Percentiles rank a stretch among this genome's conserved stretches.
Evolutionary conservation across 2,797 vertebrate species (phyloP).

Genomic region (Lycodopsis pacificus): DNA sequence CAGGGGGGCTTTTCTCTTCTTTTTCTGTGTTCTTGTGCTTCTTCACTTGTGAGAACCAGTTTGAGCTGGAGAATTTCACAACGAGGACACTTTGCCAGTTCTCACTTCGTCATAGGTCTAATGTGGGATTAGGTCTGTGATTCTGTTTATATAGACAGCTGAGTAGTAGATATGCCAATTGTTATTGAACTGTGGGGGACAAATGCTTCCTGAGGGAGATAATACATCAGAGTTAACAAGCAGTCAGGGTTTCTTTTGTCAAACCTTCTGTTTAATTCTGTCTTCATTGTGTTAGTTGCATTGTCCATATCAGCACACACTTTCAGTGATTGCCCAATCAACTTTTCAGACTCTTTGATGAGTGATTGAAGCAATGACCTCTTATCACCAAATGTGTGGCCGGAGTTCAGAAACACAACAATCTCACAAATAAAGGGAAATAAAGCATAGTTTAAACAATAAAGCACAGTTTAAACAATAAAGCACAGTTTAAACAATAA

Average conservation of each 20-base stretch:
- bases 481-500: too few relatives aligned
- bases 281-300: constrained; percentile 26
- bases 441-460: neutral
- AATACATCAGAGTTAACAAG: constrained; percentile 17
- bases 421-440: neutral
- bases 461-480: too few relatives aligned
- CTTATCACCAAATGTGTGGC: neutral
- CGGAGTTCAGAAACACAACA: neutral
- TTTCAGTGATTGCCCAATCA: constrained; percentile 26
- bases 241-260: neutral
- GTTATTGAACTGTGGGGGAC: neutral
- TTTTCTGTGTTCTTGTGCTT: constrained; percentile 5
- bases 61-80: constrained; percentile 1
- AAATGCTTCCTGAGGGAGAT: neutral
- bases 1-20: constrained; percentile 1
- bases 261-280: constrained; percentile 29
- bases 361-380: neutral
- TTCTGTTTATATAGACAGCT: neutral
- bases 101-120: neutral
- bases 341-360: constrained; percentile 21
- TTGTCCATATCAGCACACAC: constrained; percentile 27
- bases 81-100: constrained; percentile 8
- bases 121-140: constrained; percentile 2
- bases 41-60: constrained; percentile 9
- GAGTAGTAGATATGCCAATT: neutral